Base-by-base conservation (phyloP, 2,113 vertebrate species). In the Dascyllus trimaculatus region DNA sequence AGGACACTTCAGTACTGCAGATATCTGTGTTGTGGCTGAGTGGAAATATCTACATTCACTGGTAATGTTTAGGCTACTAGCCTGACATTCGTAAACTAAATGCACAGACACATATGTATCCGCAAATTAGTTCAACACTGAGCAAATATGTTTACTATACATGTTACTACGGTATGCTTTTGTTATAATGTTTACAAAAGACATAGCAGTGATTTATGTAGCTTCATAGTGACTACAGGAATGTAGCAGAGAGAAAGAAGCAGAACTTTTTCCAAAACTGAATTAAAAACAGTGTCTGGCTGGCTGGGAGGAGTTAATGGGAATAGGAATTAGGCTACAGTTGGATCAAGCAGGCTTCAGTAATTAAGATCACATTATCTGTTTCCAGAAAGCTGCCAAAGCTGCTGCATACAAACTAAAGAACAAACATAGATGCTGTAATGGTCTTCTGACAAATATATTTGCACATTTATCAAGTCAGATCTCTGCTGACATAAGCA, bases 11-110 rank as follows among this genome's bases (percentile, higher is more conserved):
- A 43, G 40, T 43, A 43, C 2, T 15, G 40, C 40, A 43, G 35
- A 35, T 60, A 48, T 66, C 72, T 60, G 53, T 66, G 18, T 45
- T 53, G 24, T 60, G 18, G 54, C 24, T 32, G 24, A 48, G 51
- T 63, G 22, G 40, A 63, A 57, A 49, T 52, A 0, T 63, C 48
- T 17, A 1, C 19, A 51, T 49, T 51, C 9, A 19, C 4, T 13
- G 40, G 13, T 14, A 15, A 24, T 57, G 25, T 75, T 75, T 38
- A 57, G 43, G 18, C 22, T 9, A 14, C 43, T 25, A 11, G 4
- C 48, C 17, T 48, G 15, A 43, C 22, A 18, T 45, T 62, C 17
- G 49, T 21, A 40, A 11, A 13, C 32, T 35, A 5, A 4, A 29
- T 29, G 32, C 9, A 35, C 32, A 35, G 7, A 35, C 1, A 35